Evolutionary conservation across 1,140 invertebrate genomes (phyloP), one percentile per base, ranked within the genome.

Genomic region (Drosophila burlai): DNA sequence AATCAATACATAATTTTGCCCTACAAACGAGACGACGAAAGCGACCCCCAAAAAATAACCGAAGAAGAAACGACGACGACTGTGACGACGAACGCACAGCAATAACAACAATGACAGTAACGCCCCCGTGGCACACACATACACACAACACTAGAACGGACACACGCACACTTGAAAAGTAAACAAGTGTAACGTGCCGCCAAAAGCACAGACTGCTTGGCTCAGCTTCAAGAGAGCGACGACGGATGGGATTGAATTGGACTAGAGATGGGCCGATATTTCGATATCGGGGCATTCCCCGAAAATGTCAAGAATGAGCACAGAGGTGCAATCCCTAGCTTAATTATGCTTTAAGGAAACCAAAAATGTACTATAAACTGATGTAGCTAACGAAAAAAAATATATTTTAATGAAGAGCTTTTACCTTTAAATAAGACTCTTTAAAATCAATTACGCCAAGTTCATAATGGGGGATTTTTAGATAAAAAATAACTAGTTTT

Each of bases 1-100:
- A 91, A 91, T 91, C 89, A 84, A 91, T 91, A 91, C 89, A 91
- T 69, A 91, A 89, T 85, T 91, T 91, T 92, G 89, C 77, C 89
- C 89, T 85, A 91, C 76, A 87, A 91, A 90, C 90, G 84, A 83
- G 65, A 76, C 63, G 65, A 76, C 60, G 71, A 90, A 76, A 84
- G 69, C 83, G 84, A 83, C 83, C 81, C 69, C 81, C 79, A 79
- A 90, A 89, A 81, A 84, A 66, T 42, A 49, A 45, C 52, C 65
- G 76, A 83, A 87, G 84, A 81, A 34, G 67, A 80, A 64, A 80
- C 80, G 76, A 71, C 69, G 59, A 80, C 67, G 62, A 62, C 63
- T 74, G 72, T 59, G 65, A 75, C 36, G 65, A 75, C 29, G 62
- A 57, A 63, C 52, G 75, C 66, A 26, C 45, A 65, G 68, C 63